Percentiles rank a stretch among this genome's conserved stretches.
phyloP scores from a whole-genome alignment of 2,113 vertebrate species.

The Xenus cinereus region DNA sequence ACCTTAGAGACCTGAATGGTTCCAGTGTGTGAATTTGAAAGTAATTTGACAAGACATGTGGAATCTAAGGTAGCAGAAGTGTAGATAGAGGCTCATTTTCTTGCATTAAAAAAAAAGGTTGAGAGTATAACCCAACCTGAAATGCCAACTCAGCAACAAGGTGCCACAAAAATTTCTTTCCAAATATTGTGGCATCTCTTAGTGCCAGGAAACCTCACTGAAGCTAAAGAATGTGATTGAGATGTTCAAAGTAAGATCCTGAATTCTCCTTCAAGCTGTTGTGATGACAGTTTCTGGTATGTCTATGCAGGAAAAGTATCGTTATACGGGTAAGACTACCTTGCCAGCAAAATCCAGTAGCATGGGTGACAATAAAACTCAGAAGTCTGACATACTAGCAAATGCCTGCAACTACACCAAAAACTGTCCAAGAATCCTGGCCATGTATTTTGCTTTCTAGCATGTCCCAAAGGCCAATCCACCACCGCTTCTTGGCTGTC shows the following conservation, averaged over 20 bases:
- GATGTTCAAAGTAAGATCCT: background rate
- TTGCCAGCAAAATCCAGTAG: background rate
- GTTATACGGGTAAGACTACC: background rate
- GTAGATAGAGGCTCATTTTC: conserved; percentile 12
- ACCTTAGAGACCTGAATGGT: conserved; percentile 20
- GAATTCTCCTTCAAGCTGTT: background rate
- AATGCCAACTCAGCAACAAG: background rate
- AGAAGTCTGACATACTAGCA: background rate
- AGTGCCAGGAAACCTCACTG: conserved; percentile 11
- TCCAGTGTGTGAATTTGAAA: conserved; percentile 26
- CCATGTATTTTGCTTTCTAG: background rate
- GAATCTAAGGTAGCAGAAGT: conserved; percentile 35
- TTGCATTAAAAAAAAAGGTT: background rate
- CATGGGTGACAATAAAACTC: background rate
- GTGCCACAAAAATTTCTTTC: conserved; percentile 48
- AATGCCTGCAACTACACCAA: background rate
- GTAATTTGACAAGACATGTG: conserved; percentile 53
- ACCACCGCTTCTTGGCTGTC: background rate
- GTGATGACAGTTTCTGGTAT: background rate
- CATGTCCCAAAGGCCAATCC: background rate
- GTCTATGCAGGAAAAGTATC: background rate
- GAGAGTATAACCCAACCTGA: background rate
- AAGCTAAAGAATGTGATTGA: conserved; percentile 16
- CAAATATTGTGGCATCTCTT: conserved; percentile 28
- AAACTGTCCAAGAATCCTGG: background rate